Evolutionary conservation across 2,888 invertebrate genomes (phyloP).

Genomic region (Papilio gigon): DNA sequence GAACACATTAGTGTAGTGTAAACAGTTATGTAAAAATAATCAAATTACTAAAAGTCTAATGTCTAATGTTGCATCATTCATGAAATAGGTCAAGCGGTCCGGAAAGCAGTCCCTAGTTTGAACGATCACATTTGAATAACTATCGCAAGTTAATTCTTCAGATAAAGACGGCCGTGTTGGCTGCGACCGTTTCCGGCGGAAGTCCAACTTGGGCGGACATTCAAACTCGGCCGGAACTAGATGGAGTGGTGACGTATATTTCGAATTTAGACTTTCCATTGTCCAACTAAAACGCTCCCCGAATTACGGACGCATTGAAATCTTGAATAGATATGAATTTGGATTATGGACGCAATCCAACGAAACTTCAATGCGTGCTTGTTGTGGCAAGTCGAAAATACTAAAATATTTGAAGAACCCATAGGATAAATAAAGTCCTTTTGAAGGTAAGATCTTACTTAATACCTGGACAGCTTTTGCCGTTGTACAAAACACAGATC

Average conservation of each 20-base stretch:
- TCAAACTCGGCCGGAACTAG: constrained; percentile 80
- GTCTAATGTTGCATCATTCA: constrained; percentile 18
- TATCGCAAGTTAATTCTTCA: constrained; percentile 79
- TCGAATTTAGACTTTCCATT: constrained; percentile 76
- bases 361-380: background rate
- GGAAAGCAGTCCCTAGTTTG: constrained; percentile 49
- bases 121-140: constrained; percentile 74
- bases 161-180: constrained; percentile 80
- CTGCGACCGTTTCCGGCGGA: constrained; percentile 76
- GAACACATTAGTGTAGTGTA: too few relatives aligned
- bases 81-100: constrained; percentile 48
- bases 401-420: too few relatives aligned
- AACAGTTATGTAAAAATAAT: too few relatives aligned
- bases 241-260: constrained; percentile 80
- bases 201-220: constrained; percentile 80
- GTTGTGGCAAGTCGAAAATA: too few relatives aligned
- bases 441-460: too few relatives aligned
- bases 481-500: too few relatives aligned
- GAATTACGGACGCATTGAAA: constrained; percentile 37
- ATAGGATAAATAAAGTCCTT: too few relatives aligned
- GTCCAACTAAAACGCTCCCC: constrained; percentile 49
- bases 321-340: constrained; percentile 35
- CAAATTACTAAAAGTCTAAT: background rate
- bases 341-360: background rate
- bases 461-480: too few relatives aligned